phyloP scores from a whole-genome alignment of 2,888 invertebrate genomes.

The Drosophila pseudotalamancana region DNA sequence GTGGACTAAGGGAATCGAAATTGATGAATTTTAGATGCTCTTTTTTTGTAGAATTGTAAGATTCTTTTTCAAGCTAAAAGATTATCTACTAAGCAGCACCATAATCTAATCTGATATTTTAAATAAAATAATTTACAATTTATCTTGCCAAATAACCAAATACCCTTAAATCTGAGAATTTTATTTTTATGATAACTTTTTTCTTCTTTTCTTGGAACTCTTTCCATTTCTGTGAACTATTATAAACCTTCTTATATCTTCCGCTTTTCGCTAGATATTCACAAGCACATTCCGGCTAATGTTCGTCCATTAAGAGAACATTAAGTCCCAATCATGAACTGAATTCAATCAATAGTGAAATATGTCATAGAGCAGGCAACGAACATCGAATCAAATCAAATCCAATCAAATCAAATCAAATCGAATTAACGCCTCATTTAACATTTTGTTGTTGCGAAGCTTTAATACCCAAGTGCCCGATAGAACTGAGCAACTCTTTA shows the following conservation, averaged over 20 bases:
- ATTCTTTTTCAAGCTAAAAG: neutral
- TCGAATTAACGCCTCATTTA: constrained; percentile 36
- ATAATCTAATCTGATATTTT: too few species aligned
- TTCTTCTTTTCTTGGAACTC: neutral
- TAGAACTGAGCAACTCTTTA: constrained; percentile 21
- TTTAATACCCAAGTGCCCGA: constrained; percentile 12
- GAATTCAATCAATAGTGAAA: constrained; percentile 22
- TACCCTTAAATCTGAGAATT: too few species aligned
- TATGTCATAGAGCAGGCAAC: constrained; percentile 1
- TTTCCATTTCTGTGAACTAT: neutral
- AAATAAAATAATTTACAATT: too few species aligned
- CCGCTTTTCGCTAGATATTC: neutral
- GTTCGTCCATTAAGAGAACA: neutral
- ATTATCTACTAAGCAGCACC: too few species aligned
- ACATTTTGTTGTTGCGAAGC: constrained; percentile 12
- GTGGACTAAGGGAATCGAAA: constrained; percentile 34
- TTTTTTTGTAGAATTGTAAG: too few species aligned
- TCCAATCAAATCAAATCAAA: constrained; percentile 25
- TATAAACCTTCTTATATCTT: too few species aligned
- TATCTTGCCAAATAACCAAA: too few species aligned
- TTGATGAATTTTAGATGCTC: constrained; percentile 17
- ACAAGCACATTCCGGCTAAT: neutral
- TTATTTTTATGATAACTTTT: too few species aligned
- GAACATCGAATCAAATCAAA: constrained; percentile 1
- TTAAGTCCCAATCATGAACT: neutral